Evolutionary conservation across 2,888 invertebrate genomes (phyloP).

Genomic region (Dasypogon diadema): DNA sequence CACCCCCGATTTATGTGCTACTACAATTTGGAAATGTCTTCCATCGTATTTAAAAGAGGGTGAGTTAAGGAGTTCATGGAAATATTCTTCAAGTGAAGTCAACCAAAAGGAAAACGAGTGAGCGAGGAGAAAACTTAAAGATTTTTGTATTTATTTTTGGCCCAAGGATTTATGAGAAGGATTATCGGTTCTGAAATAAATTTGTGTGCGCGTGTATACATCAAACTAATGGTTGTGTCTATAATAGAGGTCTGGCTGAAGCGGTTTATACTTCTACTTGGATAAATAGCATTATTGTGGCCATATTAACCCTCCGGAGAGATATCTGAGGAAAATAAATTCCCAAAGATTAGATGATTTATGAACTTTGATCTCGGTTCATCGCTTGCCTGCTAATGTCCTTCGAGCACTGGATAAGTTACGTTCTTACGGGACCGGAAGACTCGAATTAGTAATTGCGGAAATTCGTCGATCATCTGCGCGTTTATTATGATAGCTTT

Average conservation of each 20-base stretch:
- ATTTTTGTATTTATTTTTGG: conserved; percentile 48
- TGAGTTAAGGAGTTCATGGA: neutral
- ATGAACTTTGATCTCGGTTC: conserved; percentile 48
- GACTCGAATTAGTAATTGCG: conserved; percentile 26
- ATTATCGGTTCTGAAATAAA: conserved; percentile 50
- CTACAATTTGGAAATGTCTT: too few species aligned
- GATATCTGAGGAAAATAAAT: conserved; percentile 26
- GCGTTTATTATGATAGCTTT: conserved; percentile 32
- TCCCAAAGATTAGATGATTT: conserved; percentile 52
- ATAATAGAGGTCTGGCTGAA: conserved; percentile 9
- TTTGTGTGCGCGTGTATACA: conserved; percentile 28
- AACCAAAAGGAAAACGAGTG: conserved; percentile 18
- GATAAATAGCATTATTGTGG: conserved; percentile 39
- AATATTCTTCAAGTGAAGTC: conserved; percentile 42
- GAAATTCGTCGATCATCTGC: conserved; percentile 40
- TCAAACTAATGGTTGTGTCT: conserved; percentile 28
- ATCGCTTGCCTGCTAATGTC: conserved; percentile 48
- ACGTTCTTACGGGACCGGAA: neutral
- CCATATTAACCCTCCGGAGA: conserved; percentile 24
- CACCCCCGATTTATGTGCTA: conserved; percentile 3
- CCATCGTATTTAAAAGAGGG: too few species aligned
- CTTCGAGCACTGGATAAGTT: conserved; percentile 19
- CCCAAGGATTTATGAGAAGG: conserved; percentile 45
- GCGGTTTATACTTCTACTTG: conserved; percentile 18
- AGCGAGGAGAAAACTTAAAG: conserved; percentile 7